phyloP scores from a whole-genome alignment of 2,888 invertebrate species.

The Amphipoea oculea region DNA sequence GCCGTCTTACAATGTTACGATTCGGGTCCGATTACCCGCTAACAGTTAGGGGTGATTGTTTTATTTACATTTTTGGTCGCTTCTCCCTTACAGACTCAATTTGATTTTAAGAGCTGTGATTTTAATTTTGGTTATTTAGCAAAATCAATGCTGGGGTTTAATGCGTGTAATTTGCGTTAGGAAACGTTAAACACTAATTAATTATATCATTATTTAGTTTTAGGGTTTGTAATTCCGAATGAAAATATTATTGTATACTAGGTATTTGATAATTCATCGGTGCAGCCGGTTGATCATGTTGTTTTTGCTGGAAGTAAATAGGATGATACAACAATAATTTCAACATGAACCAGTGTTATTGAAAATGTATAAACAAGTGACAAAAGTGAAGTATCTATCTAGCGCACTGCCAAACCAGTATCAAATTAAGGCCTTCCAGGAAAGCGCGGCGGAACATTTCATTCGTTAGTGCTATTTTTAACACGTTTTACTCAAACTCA shows the following conservation, averaged over 20 bases:
- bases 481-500: background rate
- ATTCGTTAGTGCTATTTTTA: background rate
- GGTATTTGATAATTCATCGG: background rate
- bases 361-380: background rate
- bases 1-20: constrained; percentile 44
- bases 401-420: background rate
- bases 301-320: background rate
- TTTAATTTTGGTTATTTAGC: constrained; percentile 8
- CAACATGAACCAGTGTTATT: background rate
- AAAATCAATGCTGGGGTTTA: background rate
- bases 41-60: constrained; percentile 27
- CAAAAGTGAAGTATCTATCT: background rate
- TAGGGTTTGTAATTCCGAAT: background rate
- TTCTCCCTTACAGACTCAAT: constrained; percentile 18
- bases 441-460: background rate
- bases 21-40: constrained; percentile 40
- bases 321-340: background rate
- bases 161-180: background rate
- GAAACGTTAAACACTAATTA: background rate
- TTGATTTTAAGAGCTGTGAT: constrained; percentile 10
- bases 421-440: background rate
- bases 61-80: constrained; percentile 43
- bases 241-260: background rate
- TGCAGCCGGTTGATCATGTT: background rate
- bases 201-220: background rate